Base-by-base conservation (phyloP, 2,888 invertebrate species). In the Aromia moschata region DNA sequence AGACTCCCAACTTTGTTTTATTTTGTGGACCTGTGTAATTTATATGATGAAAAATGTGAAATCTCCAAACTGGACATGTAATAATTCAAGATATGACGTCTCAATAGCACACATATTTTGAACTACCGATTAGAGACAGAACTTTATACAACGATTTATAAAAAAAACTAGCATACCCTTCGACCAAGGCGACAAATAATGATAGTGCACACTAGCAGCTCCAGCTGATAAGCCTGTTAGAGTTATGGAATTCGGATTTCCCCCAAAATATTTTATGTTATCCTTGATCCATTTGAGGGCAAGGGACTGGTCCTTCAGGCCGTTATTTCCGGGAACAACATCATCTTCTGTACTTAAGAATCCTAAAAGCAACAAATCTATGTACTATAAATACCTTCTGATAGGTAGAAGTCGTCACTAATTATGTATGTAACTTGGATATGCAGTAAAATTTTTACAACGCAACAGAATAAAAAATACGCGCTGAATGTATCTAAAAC, bases 191-290 rank as follows among this genome's bases (percentile, higher is more conserved):
- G 79, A 79, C 15, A 80, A 61, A 62, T 76, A 78, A 62, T 80
- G 80, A 25, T 73, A 75, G 55, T 80, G 79, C 1, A 79, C 79
- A 60, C 79, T 79, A 31, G 73, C 77, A 2, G 70, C 79, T 2
- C 80, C 80, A 1, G 80, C 79, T n/a, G 80, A 79, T 10, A 73
- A 33, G 0, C 80, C 80, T 9, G 74, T 75, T 4, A 80, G 40
- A 1, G 79, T 80, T 0, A 80, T 72, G 0, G 78, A 77, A 38
- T 73, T 62, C 3, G 79, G 75, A 69, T 80, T 76, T n/a, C 80
- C 80, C 1, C 79, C 79, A 62, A 80, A 80, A 44, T 65, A 64
- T 54, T 71, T 69, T 15, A 80, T 79, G 60, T 80, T 78, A 10
- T 76, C 67, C 49, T 74, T 73, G 4, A 79, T 71, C 79, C 79